phyloP scores from a whole-genome alignment of 2,888 invertebrate genomes.

The Dusona sp. region DNA sequence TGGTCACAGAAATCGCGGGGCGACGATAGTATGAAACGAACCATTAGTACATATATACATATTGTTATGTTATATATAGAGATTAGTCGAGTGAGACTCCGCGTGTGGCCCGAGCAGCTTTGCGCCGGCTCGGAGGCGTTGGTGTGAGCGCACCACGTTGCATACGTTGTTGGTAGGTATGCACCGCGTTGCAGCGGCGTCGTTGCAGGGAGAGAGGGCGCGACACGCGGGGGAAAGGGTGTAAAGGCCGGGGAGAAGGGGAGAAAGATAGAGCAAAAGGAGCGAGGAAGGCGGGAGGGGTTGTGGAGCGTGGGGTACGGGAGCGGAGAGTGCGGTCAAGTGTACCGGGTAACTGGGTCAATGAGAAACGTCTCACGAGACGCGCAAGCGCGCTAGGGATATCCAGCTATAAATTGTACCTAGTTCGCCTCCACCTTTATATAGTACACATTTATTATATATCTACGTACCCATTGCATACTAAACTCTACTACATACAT shows the following conservation, averaged over 20 bases:
- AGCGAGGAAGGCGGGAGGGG: constrained; percentile 18
- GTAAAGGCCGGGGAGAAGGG: constrained; percentile 32
- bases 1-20: background rate
- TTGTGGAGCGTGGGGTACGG: constrained; percentile 68
- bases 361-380: constrained; percentile 80
- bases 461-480: constrained; percentile 28
- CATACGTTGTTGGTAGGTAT: constrained; percentile 12
- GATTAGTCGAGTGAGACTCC: background rate
- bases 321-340: constrained; percentile 83
- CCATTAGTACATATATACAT: background rate
- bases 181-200: constrained; percentile 25
- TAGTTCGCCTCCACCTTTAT: constrained; percentile 63
- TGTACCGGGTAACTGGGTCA: constrained; percentile 85
- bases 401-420: constrained; percentile 69
- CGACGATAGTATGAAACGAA: background rate
- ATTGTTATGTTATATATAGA: constrained; percentile 3
- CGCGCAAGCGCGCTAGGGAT: constrained; percentile 74
- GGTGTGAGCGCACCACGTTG: constrained; percentile 21
- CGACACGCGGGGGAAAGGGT: constrained; percentile 37
- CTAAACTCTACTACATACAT: constrained; percentile 21
- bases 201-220: constrained; percentile 48
- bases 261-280: constrained; percentile 7
- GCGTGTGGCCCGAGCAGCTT: constrained; percentile 30
- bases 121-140: constrained; percentile 16
- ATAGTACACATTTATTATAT: constrained; percentile 39